Conservation (phyloP, 2,113 vertebrate genomes). For the Rattus rattus region DNA sequence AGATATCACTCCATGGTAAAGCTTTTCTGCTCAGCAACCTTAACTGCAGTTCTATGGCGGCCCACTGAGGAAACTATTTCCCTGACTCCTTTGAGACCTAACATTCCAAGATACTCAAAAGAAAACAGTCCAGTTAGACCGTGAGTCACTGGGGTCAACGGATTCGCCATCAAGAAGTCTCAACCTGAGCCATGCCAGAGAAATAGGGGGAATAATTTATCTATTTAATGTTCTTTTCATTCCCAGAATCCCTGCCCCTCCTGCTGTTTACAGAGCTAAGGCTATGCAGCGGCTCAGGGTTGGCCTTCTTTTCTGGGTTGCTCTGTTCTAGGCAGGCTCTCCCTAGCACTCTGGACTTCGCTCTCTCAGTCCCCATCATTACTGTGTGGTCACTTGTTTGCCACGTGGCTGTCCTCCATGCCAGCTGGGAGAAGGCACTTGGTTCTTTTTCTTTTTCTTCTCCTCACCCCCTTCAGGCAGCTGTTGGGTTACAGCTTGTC, state of each 20-base stretch:
- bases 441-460: neutral
- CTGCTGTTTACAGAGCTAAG: neutral
- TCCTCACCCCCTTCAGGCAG: neutral
- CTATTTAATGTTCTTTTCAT: neutral
- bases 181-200: neutral
- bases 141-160: neutral
- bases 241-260: neutral
- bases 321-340: neutral
- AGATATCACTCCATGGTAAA: neutral
- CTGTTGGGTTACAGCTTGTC: neutral
- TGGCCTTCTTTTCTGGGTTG: neutral
- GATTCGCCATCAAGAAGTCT: too few species aligned
- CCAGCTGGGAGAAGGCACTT: neutral
- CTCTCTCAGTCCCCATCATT: neutral
- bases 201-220: neutral
- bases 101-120: neutral
- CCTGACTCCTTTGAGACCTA: too few species aligned
- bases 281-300: too few species aligned
- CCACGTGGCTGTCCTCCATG: rapidly evolving
- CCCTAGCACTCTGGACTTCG: too few species aligned
- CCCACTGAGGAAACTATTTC: neutral
- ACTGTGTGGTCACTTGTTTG: neutral
- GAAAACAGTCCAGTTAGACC: neutral
- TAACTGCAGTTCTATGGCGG: too few species aligned
- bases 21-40: neutral